Base-by-base conservation (phyloP, 2,113 vertebrate species). In the Irena cyanogastra region DNA sequence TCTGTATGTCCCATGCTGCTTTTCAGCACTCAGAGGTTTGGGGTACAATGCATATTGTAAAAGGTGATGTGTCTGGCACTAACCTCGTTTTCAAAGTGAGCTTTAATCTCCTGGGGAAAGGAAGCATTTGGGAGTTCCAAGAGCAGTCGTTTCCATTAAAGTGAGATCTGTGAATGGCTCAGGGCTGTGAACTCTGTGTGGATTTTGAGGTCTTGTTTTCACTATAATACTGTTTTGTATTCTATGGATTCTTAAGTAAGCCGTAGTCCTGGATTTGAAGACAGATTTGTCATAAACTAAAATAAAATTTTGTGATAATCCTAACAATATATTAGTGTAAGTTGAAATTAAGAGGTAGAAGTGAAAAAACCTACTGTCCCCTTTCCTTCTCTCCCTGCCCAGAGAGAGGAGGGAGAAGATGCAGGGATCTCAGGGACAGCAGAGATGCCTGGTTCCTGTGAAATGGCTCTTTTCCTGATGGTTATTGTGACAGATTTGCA, bases 1-100 rank as follows among this genome's bases (percentile, higher is more conserved):
- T 41, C 41, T 2, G 0, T 59, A 37, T 64, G 22, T 64, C 33
- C 20, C 0, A 0, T 13, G 35, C 18, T 68, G 16, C 33, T 89
- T 84, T 82, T 56, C 52, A 59, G 28, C 33, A 10, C 27, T 64
- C 53, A 18, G 0, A n/a, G 2, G 1, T 76, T 47, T 60, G 57
- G 60, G 70, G 2, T 37, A 8, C 2, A 8, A 16, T n/a, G 9
- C 33, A 35, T 54, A 28, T 33, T 84, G 45, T 6, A 63, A 49
- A 84, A 82, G 10, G 28, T 87, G 69, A 27, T 69, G 17, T 16
- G 37, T 16, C 33, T 69, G 16, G 27, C 13, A 26, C 22, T 37
- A 8, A 20, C 59, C 84, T 35, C 22, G 11, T 14, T 79, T 85
- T 71, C 44, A 54, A 54, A 69, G 56, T 30, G 27, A 72, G 35